These are phyloP conservation scores for Paratrypauchen microcephalus DNA, from an alignment of 2,797 vertebrate species.

Conservation along the genomic window DNA sequence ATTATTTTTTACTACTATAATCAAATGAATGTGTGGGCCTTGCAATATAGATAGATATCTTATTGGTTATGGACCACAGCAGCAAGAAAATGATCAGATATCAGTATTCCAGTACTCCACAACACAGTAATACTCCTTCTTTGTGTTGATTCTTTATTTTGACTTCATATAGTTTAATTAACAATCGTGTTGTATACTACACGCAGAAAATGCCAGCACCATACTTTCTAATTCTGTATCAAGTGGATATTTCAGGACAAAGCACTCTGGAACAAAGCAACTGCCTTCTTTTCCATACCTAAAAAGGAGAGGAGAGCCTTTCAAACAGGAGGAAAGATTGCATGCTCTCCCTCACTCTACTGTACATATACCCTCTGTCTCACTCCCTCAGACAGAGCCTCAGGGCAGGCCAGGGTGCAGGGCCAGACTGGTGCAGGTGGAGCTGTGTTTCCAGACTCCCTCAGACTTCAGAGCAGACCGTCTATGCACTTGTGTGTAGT, in stretches of 20 bases:
- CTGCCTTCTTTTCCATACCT: conserved; percentile 24
- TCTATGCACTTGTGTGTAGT: conserved; percentile 17
- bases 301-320: conserved; percentile 42
- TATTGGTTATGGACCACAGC: not conserved
- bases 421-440: conserved; percentile 72
- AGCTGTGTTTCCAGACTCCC: conserved; percentile 56
- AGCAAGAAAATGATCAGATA: not conserved
- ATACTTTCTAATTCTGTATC: conserved; percentile 28
- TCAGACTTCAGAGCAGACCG: conserved; percentile 57
- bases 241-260: conserved; percentile 31
- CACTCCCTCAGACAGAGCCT: conserved; percentile 41
- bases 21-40: too few species aligned
- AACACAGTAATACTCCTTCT: not conserved
- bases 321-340: conserved; percentile 15
- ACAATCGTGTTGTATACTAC: not conserved
- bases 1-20: too few species aligned
- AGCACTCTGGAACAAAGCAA: conserved; percentile 28
- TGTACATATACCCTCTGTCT: conserved; percentile 25
- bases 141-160: not conserved
- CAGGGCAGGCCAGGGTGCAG: conserved; percentile 58
- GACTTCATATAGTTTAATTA: not conserved
- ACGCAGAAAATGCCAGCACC: not conserved
- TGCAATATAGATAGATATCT: too few species aligned
- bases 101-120: not conserved
- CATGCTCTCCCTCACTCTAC: conserved; percentile 17